Conservation (phyloP, 2,888 invertebrate genomes). For the Drosophila siamana region DNA sequence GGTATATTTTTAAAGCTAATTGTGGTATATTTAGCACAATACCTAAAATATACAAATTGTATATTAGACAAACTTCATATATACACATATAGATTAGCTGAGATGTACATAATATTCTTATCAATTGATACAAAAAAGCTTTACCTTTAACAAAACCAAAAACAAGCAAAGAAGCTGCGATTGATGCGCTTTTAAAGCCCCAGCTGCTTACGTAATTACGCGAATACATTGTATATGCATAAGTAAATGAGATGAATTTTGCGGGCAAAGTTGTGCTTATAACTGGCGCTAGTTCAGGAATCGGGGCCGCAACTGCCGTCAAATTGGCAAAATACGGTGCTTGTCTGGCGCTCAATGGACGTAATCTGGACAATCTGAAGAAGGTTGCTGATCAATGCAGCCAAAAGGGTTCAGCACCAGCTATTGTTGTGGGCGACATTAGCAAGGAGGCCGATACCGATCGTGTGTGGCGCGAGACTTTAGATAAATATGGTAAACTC, state of each 20-base stretch:
- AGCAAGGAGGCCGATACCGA: constrained; percentile 91
- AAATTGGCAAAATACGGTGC: constrained; percentile 90
- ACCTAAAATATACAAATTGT: background rate
- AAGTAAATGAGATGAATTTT: constrained; percentile 86
- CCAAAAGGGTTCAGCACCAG: constrained; percentile 59
- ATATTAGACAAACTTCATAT: too few relatives aligned
- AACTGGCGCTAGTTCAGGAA: constrained; percentile 91
- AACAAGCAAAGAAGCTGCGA: constrained; percentile 28
- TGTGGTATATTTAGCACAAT: background rate
- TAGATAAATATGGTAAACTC: constrained; percentile 91
- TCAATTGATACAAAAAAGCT: constrained; percentile 24
- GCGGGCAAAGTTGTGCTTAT: constrained; percentile 88
- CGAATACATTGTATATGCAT: background rate
- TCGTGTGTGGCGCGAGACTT: constrained; percentile 90
- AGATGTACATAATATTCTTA: constrained; percentile 19
- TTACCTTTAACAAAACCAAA: constrained; percentile 18
- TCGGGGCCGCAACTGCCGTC: constrained; percentile 90
- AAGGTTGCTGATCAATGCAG: constrained; percentile 87
- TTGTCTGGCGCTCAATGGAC: constrained; percentile 88
- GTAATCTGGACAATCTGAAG: constrained; percentile 88
- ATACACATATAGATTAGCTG: background rate
- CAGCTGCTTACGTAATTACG: constrained; percentile 52
- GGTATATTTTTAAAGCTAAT: too few relatives aligned
- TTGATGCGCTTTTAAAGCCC: constrained; percentile 32
- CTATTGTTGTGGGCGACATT: constrained; percentile 89